Evolutionary conservation across 2,113 vertebrate genomes (phyloP).

Genomic region (Octodon degus): DNA sequence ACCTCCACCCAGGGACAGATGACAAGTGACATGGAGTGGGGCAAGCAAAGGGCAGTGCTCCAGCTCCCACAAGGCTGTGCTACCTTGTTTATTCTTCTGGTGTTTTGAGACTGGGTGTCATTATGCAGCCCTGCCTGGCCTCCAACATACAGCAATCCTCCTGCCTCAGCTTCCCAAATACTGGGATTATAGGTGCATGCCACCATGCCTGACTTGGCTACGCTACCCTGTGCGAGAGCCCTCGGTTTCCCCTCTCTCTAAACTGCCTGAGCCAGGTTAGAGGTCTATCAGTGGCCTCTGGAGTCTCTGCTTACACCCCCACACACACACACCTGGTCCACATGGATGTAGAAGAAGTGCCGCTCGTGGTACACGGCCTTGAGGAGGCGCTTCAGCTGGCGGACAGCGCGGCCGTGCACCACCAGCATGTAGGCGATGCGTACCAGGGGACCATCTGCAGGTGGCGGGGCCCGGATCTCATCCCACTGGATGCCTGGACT

Average conservation of each 20-base stretch:
- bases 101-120: neutral
- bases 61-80: neutral
- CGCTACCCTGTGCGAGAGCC: neutral
- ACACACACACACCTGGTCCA: slow-evolving; percentile 91
- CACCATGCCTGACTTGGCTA: neutral
- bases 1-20: neutral
- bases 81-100: neutral
- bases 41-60: neutral
- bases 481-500: slow-evolving; percentile 91
- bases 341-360: slow-evolving; percentile 98
- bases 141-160: neutral
- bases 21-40: neutral
- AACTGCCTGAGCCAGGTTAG: neutral
- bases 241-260: neutral
- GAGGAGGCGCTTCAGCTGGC: slow-evolving; percentile 96
- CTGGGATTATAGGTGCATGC: neutral
- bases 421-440: slow-evolving; percentile 95
- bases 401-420: slow-evolving; percentile 94
- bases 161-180: neutral
- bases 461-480: slow-evolving; percentile 88
- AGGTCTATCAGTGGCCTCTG: neutral
- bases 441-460: slow-evolving; percentile 88
- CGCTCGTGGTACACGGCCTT: slow-evolving; percentile 96
- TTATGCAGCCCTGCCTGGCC: neutral
- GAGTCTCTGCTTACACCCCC: neutral